Conservation (phyloP, 2,888 invertebrate species). For the Steinernema hermaphroditum region DNA sequence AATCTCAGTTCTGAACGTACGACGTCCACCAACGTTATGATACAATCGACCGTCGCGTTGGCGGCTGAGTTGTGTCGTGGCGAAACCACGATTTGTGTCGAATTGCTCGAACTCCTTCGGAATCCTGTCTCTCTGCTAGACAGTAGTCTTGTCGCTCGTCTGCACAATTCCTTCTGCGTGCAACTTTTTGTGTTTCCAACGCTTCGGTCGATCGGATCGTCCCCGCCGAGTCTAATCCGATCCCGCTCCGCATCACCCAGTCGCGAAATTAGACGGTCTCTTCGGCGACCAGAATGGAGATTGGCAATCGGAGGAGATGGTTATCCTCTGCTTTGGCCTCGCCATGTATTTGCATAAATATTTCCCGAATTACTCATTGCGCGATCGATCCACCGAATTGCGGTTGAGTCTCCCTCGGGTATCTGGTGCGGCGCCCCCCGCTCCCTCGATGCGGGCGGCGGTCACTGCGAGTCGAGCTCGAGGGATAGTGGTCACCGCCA, state of each 20-base stretch:
- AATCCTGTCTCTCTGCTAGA: too few relatives aligned
- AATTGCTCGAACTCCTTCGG: background rate
- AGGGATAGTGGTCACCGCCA: too few relatives aligned
- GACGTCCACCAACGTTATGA: too few relatives aligned
- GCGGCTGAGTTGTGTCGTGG: background rate
- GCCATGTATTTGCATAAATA: constrained; percentile 12
- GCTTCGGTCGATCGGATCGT: background rate
- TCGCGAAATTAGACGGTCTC: constrained; percentile 1
- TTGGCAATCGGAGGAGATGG: constrained; percentile 19
- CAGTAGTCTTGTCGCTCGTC: too few relatives aligned
- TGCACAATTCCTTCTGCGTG: too few relatives aligned
- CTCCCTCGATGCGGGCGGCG: background rate
- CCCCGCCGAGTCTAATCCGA: background rate
- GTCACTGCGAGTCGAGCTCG: background rate
- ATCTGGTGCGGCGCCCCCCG: background rate
- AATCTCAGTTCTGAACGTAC: too few relatives aligned
- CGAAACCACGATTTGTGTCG: background rate
- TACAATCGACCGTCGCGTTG: background rate
- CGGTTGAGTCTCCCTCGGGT: background rate
- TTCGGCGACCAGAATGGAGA: background rate
- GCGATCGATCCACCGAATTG: constrained; percentile 2
- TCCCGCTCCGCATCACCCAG: constrained; percentile 1
- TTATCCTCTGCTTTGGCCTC: background rate
- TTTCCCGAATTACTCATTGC: constrained; percentile 25
- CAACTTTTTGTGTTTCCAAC: too few relatives aligned